Percentiles rank a stretch among this genome's conserved stretches.
These are phyloP conservation scores for Mongoloraphidia duomilia DNA, from an alignment of 2,888 invertebrate genomes.

Conservation along the genomic window DNA sequence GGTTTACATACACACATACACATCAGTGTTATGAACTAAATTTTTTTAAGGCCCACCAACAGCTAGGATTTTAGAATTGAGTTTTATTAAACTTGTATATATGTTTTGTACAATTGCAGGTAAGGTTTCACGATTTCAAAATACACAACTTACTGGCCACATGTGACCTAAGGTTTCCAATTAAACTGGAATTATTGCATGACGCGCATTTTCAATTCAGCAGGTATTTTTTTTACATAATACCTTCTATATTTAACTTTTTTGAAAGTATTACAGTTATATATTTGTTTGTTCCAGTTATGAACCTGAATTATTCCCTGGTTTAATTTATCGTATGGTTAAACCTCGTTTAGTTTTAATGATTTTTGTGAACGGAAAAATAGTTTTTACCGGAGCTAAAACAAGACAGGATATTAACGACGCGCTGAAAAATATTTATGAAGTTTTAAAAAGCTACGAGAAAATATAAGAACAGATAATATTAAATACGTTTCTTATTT, in stretches of 20 bases:
- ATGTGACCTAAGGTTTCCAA: slow-evolving; percentile 59
- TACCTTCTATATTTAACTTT: slow-evolving; percentile 2
- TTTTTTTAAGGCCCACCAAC: too few species aligned
- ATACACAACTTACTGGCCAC: slow-evolving; percentile 66
- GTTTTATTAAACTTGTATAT: too few species aligned
- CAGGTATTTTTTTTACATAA: slow-evolving; percentile 19
- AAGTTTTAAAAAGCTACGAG: slow-evolving; percentile 84
- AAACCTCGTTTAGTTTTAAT: slow-evolving; percentile 88
- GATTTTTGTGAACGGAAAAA: slow-evolving; percentile 98
- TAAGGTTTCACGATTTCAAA: slow-evolving; percentile 63
- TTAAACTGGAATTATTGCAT: slow-evolving; percentile 56
- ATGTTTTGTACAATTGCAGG: slow-evolving; percentile 33
- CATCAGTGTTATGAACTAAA: too few species aligned
- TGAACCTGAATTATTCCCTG: slow-evolving; percentile 97
- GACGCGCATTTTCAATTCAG: slow-evolving; percentile 57
- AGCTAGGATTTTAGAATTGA: too few species aligned
- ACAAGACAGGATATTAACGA: slow-evolving; percentile 81
- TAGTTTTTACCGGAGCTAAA: slow-evolving; percentile 95
- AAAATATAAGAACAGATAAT: slow-evolving; percentile 36
- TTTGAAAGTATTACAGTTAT: not conserved
- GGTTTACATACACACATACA: too few species aligned
- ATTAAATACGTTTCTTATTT: too few species aligned
- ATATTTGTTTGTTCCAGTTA: slow-evolving; percentile 42
- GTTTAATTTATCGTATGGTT: slow-evolving; percentile 96
- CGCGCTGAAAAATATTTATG: slow-evolving; percentile 88